Evolutionary conservation across 1,140 invertebrate genomes (phyloP).

Genomic region (Drosophila ohnishii): DNA sequence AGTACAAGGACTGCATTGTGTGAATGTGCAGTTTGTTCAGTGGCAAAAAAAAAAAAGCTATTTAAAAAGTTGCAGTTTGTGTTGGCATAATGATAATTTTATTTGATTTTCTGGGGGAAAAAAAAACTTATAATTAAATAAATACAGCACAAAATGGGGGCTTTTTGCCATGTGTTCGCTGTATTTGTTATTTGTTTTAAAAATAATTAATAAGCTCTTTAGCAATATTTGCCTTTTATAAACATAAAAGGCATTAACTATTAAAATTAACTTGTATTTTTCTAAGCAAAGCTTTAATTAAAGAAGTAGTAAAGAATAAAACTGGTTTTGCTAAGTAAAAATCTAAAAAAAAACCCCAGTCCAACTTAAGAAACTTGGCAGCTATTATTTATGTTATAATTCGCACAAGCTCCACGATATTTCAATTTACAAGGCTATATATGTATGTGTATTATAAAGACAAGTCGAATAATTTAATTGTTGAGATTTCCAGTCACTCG

Average conservation of each 20-base stretch:
- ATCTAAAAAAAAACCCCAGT: neutral
- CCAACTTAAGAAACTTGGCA: neutral
- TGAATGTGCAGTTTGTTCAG: neutral
- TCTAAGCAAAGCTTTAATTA: neutral
- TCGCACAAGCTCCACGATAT: neutral
- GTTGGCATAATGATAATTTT: slow-evolving; percentile 9
- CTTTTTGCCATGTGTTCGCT: neutral
- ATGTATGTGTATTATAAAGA: neutral
- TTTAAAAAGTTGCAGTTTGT: neutral
- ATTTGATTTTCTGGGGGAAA: neutral
- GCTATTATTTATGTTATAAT: slow-evolving; percentile 11
- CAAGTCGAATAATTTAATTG: slow-evolving; percentile 19
- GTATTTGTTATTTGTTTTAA: slow-evolving; percentile 4
- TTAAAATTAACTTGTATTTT: neutral
- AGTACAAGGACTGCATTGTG: slow-evolving; percentile 10
- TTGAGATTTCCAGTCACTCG: slow-evolving; percentile 13
- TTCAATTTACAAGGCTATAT: slow-evolving; percentile 11
- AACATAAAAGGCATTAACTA: neutral
- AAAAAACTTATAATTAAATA: slow-evolving; percentile 3
- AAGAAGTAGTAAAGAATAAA: neutral
- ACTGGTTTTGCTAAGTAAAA: neutral
- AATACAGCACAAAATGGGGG: slow-evolving; percentile 1
- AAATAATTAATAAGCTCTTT: neutral
- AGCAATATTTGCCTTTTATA: neutral
- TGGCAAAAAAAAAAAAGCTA: neutral